A percentile compares a stretch with the other conserved stretches of the same genome.
Evolutionary conservation across 2,888 invertebrate species (phyloP).

Genomic region (Mythimna loreyi): DNA sequence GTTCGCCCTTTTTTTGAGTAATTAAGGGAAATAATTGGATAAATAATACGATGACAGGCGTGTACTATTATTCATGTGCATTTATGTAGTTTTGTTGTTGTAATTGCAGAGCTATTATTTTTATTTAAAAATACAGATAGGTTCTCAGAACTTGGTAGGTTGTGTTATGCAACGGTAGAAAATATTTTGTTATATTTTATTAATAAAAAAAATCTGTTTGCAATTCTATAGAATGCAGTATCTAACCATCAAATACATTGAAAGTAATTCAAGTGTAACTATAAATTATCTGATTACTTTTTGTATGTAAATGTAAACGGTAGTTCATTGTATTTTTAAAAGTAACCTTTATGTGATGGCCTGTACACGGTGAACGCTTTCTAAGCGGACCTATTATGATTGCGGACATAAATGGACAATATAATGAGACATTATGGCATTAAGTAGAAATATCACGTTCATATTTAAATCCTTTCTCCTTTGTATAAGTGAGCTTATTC

Average conservation of each 20-base stretch:
- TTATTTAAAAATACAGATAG: not conserved
- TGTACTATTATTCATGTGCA: constrained; percentile 34
- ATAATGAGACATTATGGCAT: constrained; percentile 66
- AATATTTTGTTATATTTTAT: not conserved
- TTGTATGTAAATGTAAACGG: constrained; percentile 61
- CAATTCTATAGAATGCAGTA: not conserved
- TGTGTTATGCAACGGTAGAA: not conserved
- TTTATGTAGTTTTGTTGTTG: constrained; percentile 27
- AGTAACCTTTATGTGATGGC: constrained; percentile 55
- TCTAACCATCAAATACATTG: constrained; percentile 21
- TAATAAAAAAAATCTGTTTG: not conserved
- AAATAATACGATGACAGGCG: constrained; percentile 54
- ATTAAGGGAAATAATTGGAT: constrained; percentile 60
- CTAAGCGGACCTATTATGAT: constrained; percentile 62
- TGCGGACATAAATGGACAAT: constrained; percentile 62
- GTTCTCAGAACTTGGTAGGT: not conserved
- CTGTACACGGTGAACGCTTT: constrained; percentile 57
- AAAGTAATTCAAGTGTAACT: constrained; percentile 39
- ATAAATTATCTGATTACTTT: constrained; percentile 57
- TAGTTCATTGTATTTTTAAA: constrained; percentile 52
- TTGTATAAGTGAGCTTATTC: constrained; percentile 44
- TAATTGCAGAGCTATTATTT: constrained; percentile 30
- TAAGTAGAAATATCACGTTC: constrained; percentile 58
- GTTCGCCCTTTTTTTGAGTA: constrained; percentile 56
- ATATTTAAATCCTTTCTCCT: constrained; percentile 61